A percentile compares a stretch with the other conserved stretches of the same genome.
Conservation (phyloP, 1,140 invertebrate species). For the Ceratoteleas bidentatus region DNA sequence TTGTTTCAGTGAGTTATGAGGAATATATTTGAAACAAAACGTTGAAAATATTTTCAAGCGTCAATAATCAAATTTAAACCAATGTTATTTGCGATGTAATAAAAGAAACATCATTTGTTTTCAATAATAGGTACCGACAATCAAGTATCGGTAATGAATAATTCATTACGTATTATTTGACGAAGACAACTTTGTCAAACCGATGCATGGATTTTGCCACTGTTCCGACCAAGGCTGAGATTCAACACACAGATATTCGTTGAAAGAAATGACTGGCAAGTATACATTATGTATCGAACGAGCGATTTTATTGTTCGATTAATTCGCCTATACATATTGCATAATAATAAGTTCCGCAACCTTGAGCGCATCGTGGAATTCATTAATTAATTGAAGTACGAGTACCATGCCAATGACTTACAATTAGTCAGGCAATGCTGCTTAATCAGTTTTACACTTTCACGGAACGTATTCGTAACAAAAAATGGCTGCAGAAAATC, state of each 20-base stretch:
- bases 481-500: too few species aligned
- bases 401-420: slow-evolving; percentile 44
- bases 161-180: slow-evolving; percentile 19
- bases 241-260: slow-evolving; percentile 22
- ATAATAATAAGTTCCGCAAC: slow-evolving; percentile 58
- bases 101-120: too few species aligned
- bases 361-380: slow-evolving; percentile 53
- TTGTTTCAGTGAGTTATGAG: too few species aligned
- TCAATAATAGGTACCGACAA: neutral
- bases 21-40: too few species aligned
- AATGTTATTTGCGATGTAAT: too few species aligned
- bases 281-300: slow-evolving; percentile 53
- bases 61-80: too few species aligned
- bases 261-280: slow-evolving; percentile 12
- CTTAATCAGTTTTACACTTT: too few species aligned
- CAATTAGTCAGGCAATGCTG: too few species aligned
- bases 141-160: slow-evolving; percentile 19
- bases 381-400: slow-evolving; percentile 47
- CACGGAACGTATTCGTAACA: too few species aligned
- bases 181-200: slow-evolving; percentile 22
- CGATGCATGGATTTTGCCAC: slow-evolving; percentile 18
- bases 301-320: slow-evolving; percentile 39
- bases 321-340: slow-evolving; percentile 48
- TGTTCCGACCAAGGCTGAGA: slow-evolving; percentile 47
- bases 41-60: too few species aligned